Percentiles rank a stretch among this genome's conserved stretches.
phyloP scores from a whole-genome alignment of 2,888 invertebrate species.

The Eugnorisma glareosa region DNA sequence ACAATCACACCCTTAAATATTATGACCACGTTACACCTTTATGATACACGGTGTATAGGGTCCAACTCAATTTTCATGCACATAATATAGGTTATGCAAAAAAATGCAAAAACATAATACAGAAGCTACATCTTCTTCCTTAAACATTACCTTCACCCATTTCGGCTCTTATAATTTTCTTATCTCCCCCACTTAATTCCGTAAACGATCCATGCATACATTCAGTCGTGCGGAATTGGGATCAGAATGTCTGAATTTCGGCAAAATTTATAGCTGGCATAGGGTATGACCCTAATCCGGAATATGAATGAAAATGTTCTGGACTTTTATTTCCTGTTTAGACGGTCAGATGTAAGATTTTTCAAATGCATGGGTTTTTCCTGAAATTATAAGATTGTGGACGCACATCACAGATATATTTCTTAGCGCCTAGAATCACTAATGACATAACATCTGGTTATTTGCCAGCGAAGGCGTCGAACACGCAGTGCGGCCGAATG shows the following conservation, averaged over 20 bases:
- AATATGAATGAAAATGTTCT: constrained; percentile 46
- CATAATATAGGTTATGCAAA: not conserved
- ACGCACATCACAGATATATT: not conserved
- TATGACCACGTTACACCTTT: not conserved
- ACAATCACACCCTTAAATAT: not conserved
- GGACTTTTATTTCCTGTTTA: constrained; percentile 45
- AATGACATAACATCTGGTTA: not conserved
- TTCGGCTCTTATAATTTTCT: constrained; percentile 55
- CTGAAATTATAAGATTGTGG: not conserved
- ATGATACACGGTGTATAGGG: not conserved
- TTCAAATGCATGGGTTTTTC: not conserved
- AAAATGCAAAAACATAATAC: not conserved
- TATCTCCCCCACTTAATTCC: constrained; percentile 54
- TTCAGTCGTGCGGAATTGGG: constrained; percentile 54
- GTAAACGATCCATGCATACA: constrained; percentile 61
- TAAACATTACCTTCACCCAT: constrained; percentile 34
- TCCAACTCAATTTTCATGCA: not conserved
- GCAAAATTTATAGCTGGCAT: constrained; percentile 60
- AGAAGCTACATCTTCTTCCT: constrained; percentile 12
- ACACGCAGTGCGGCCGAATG: not conserved
- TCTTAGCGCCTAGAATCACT: not conserved
- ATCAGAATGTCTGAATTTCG: constrained; percentile 64
- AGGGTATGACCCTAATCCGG: constrained; percentile 51
- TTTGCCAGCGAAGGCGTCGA: not conserved
- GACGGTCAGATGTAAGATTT: not conserved